phyloP scores from a whole-genome alignment of 2,113 vertebrate genomes.

The Indri indri region DNA sequence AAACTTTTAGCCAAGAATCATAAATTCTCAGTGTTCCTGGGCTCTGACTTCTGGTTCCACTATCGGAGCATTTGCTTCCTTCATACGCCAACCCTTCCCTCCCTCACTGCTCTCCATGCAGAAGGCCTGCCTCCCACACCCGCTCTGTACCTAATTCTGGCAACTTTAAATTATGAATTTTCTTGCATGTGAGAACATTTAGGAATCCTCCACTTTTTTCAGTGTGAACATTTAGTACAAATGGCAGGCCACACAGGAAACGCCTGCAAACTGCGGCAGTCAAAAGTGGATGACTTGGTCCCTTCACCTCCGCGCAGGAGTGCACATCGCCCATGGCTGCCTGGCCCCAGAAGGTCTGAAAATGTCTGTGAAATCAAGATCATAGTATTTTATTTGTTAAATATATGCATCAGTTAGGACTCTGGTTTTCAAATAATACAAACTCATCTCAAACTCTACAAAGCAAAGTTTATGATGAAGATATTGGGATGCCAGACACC shows the following conservation, averaged over 20 bases:
- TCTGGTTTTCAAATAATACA: not conserved
- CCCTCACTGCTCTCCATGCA: not conserved
- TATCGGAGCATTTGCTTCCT: not conserved
- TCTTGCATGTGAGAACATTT: not conserved
- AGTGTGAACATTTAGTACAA: not conserved
- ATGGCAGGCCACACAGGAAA: not conserved
- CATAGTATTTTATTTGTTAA: not conserved
- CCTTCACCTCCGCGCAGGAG: fast-evolving
- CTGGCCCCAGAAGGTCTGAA: not conserved
- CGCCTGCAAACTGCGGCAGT: not conserved
- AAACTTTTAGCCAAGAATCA: not conserved
- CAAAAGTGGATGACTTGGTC: no score
- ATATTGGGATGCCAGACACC: not conserved
- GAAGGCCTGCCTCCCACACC: not conserved
- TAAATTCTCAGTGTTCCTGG: not conserved
- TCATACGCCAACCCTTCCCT: not conserved
- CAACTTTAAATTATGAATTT: not conserved
- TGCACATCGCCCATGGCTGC: fast-evolving
- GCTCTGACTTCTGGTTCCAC: not conserved
- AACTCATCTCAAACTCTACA: not conserved
- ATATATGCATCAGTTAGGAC: not conserved
- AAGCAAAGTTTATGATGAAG: not conserved
- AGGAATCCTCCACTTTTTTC: not conserved
- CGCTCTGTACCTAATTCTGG: not conserved
- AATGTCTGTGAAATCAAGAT: not conserved